Evolutionary conservation across 1,140 invertebrate species (phyloP).

Genomic region (Cydia pomonella): DNA sequence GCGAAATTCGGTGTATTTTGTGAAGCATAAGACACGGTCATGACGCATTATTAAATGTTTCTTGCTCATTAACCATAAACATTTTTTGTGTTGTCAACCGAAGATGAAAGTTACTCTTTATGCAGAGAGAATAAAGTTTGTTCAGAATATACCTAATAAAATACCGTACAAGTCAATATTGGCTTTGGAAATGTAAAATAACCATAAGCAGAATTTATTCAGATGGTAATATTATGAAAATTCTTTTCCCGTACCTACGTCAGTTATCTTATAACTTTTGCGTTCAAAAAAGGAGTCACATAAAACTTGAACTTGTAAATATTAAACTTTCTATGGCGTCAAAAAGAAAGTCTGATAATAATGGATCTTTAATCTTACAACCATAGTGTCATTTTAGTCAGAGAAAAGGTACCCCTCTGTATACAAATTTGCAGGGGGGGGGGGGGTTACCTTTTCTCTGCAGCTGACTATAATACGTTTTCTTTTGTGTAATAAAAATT

Average conservation of each 20-base stretch:
- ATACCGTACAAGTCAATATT: conserved; percentile 16
- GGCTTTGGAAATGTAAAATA: neutral
- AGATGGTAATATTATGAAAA: conserved; percentile 21
- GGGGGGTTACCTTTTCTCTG: too few species aligned
- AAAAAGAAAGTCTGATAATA: neutral
- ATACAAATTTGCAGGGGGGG: neutral
- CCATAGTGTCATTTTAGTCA: too few species aligned
- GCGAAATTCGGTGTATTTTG: neutral
- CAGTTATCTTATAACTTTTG: neutral
- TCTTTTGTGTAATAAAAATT: too few species aligned
- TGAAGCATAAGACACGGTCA: neutral
- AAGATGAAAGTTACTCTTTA: neutral
- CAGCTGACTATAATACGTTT: too few species aligned
- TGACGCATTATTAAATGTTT: neutral
- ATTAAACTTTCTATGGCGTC: neutral
- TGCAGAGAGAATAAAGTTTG: neutral
- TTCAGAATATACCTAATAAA: neutral
- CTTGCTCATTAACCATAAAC: conserved; percentile 8
- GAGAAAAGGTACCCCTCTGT: neutral
- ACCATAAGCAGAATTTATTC: conserved; percentile 12
- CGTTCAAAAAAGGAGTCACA: conserved; percentile 11
- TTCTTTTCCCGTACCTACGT: conserved; percentile 1
- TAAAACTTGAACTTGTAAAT: conserved; percentile 19
- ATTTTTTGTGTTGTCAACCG: neutral
- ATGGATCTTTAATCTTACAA: neutral